Percentiles rank a stretch among this genome's conserved stretches.
Conservation (phyloP, 2,888 invertebrate genomes). For the Tinea semifulvella region DNA sequence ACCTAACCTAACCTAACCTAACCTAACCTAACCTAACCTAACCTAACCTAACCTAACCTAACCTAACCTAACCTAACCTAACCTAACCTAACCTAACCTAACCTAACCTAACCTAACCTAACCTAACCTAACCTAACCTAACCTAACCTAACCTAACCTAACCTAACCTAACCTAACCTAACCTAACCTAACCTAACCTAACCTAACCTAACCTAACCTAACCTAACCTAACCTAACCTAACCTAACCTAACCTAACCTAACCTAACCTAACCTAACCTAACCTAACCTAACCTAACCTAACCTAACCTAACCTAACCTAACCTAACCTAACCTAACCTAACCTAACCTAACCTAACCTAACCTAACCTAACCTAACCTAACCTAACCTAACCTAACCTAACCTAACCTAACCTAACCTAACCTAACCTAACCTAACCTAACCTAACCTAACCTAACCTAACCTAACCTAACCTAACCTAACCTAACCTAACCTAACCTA, state of each 20-base stretch:
- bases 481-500: conserved; percentile 25
- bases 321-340: conserved; percentile 17
- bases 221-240: conserved; percentile 21
- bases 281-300: conserved; percentile 19
- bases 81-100: conserved; percentile 14
- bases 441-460: conserved; percentile 17
- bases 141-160: conserved; percentile 19
- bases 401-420: conserved; percentile 15
- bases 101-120: conserved; percentile 18
- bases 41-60: conserved; percentile 22
- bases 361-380: conserved; percentile 10
- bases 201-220: conserved; percentile 19
- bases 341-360: conserved; percentile 18
- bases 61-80: conserved; percentile 22
- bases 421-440: conserved; percentile 16
- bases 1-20: conserved; percentile 20
- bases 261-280: conserved; percentile 21
- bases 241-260: conserved; percentile 21
- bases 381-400: conserved; percentile 17
- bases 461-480: conserved; percentile 22
- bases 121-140: conserved; percentile 18
- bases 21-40: conserved; percentile 20
- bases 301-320: conserved; percentile 17
- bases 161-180: conserved; percentile 20
- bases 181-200: conserved; percentile 19